These are phyloP conservation scores for Rhagophthalmus giganteus DNA, from an alignment of 2,888 invertebrate genomes.

Conservation along the genomic window DNA sequence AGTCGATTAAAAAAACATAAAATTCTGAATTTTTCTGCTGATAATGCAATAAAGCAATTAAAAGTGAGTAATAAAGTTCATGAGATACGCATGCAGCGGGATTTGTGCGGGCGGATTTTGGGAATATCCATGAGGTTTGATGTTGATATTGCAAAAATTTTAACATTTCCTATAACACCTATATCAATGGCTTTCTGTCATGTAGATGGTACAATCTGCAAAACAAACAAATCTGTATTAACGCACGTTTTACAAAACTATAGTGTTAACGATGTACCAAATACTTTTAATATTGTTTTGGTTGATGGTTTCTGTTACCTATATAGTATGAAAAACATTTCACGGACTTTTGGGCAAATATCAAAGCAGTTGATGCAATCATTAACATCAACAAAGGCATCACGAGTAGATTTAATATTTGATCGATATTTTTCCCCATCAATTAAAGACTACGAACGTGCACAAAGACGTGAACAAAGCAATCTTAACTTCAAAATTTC, in stretches of 20 bases:
- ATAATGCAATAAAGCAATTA: background rate
- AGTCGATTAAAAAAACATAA: background rate
- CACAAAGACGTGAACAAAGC: no score
- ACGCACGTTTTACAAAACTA: background rate
- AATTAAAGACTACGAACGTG: background rate
- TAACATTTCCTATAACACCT: constrained; percentile 29
- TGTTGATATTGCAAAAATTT: constrained; percentile 30
- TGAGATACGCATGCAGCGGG: constrained; percentile 1
- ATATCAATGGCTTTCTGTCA: background rate
- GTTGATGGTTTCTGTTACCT: background rate
- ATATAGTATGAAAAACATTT: background rate
- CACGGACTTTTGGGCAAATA: background rate
- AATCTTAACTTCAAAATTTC: no score
- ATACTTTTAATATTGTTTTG: background rate
- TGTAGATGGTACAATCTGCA: background rate
- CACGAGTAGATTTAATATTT: background rate
- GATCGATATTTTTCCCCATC: background rate
- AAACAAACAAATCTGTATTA: constrained; percentile 2
- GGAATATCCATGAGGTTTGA: constrained; percentile 27
- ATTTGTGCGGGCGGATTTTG: constrained; percentile 1
- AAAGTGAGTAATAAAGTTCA: background rate
- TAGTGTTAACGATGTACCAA: background rate
- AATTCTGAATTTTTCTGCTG: background rate
- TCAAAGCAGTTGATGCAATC: background rate
- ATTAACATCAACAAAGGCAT: background rate